These are phyloP conservation scores for Progne subis DNA, from an alignment of 2,113 vertebrate genomes.

Conservation along the genomic window DNA sequence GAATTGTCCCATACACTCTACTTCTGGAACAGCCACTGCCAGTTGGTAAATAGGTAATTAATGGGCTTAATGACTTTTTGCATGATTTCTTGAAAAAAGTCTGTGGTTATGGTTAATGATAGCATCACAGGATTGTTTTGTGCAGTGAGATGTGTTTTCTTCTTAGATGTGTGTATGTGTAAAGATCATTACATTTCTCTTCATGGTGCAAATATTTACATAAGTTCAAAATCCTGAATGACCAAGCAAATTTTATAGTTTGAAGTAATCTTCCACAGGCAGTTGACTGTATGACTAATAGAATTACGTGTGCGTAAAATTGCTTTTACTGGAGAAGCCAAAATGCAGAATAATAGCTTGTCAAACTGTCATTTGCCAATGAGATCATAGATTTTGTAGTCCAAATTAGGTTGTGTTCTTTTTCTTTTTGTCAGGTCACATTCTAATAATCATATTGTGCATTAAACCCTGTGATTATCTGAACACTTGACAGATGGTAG, in stretches of 20 bases:
- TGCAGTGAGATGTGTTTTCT: background rate
- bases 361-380: conserved; percentile 79
- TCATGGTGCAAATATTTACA: conserved; percentile 57
- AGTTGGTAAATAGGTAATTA: conserved; percentile 34
- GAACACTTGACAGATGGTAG: conserved; percentile 83
- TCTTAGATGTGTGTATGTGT: background rate
- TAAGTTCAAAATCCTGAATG: conserved; percentile 67
- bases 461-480: conserved; percentile 82
- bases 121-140: conserved; percentile 24
- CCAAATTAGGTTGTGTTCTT: conserved; percentile 81
- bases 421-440: conserved; percentile 81
- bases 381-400: conserved; percentile 79
- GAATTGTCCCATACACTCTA: background rate
- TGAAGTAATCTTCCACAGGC: conserved; percentile 66
- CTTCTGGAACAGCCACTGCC: conserved; percentile 43
- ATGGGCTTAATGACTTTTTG: conserved; percentile 32
- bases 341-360: conserved; percentile 80
- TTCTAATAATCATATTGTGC: conserved; percentile 82
- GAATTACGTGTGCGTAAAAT: conserved; percentile 73
- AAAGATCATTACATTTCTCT: conserved; percentile 28
- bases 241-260: conserved; percentile 70
- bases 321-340: conserved; percentile 70
- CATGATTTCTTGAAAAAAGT: conserved; percentile 6
- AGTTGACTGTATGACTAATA: conserved; percentile 74
- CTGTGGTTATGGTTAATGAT: background rate